phyloP scores from a whole-genome alignment of 2,888 invertebrate species.

The Drosophila testacea region DNA sequence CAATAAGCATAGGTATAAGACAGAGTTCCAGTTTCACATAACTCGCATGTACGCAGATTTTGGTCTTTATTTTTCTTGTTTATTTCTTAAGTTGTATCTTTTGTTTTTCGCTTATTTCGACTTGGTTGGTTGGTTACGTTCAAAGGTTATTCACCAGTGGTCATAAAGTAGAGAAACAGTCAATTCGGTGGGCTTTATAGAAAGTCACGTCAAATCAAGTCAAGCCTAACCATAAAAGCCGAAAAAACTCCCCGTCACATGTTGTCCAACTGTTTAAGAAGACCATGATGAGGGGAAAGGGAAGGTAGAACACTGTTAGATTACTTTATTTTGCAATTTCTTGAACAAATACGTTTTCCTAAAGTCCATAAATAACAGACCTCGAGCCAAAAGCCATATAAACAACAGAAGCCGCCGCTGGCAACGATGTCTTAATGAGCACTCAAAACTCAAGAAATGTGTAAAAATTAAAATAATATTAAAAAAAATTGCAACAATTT shows the following conservation, averaged over 20 bases:
- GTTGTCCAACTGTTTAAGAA: slow-evolving; percentile 13
- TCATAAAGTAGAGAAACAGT: slow-evolving; percentile 32
- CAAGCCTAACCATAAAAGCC: slow-evolving; percentile 14
- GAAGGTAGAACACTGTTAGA: slow-evolving; percentile 6
- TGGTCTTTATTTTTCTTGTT: slow-evolving; percentile 32
- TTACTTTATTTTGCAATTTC: slow-evolving; percentile 37
- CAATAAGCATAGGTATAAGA: slow-evolving; percentile 32
- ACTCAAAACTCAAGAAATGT: slow-evolving; percentile 44
- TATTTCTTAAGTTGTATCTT: slow-evolving; percentile 16
- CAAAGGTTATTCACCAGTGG: slow-evolving; percentile 51
- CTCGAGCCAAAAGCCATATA: slow-evolving; percentile 8
- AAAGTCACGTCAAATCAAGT: slow-evolving; percentile 24
- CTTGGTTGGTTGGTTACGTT: slow-evolving; percentile 39
- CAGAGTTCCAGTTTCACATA: slow-evolving; percentile 47
- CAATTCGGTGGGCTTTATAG: slow-evolving; percentile 20
- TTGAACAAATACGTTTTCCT: slow-evolving; percentile 27
- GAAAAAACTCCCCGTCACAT: slow-evolving; percentile 29
- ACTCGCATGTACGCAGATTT: slow-evolving; percentile 53
- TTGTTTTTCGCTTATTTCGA: slow-evolving; percentile 14
- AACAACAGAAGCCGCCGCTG: slow-evolving; percentile 54
- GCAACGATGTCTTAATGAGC: slow-evolving; percentile 61
- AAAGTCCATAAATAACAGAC: slow-evolving; percentile 38
- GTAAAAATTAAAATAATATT: slow-evolving; percentile 24
- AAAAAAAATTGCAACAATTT: slow-evolving; percentile 15
- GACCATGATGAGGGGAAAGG: background rate